Evolutionary conservation across 2,113 vertebrate species (phyloP).

Genomic region (Neotragus pygmaeus): DNA sequence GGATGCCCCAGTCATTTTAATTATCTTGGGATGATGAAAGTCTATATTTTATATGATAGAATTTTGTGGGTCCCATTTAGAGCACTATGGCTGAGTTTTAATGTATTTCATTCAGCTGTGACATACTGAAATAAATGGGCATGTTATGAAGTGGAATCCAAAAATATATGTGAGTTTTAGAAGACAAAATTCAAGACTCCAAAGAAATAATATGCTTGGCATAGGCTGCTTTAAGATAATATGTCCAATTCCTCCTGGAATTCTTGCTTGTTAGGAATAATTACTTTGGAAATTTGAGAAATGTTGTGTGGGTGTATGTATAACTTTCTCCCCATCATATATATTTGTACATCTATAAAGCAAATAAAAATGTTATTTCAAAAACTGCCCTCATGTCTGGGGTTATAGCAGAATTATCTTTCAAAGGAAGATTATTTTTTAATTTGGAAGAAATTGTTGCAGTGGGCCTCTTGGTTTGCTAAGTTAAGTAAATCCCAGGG

Average conservation of each 20-base stretch:
- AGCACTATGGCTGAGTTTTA: not conserved
- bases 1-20: not conserved
- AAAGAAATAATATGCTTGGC: not conserved
- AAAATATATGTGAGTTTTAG: not conserved
- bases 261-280: constrained; percentile 25
- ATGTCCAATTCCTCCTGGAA: not conserved
- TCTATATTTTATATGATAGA: not conserved
- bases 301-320: not conserved
- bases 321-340: not conserved
- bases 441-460: not conserved
- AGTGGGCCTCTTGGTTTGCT: not conserved
- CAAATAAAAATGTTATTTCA: not conserved
- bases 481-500: not conserved
- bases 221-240: not conserved
- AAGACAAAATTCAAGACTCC: not conserved
- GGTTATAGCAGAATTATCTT: not conserved
- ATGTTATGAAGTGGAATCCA: not conserved
- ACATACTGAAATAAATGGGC: not conserved
- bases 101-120: not conserved
- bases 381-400: not conserved
- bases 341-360: not conserved
- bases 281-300: constrained; percentile 19
- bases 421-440: not conserved
- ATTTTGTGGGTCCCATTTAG: not conserved
- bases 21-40: not conserved